These are phyloP conservation scores for Carcharodon carcharias DNA, from an alignment of 2,797 vertebrate species.

Conservation along the genomic window DNA sequence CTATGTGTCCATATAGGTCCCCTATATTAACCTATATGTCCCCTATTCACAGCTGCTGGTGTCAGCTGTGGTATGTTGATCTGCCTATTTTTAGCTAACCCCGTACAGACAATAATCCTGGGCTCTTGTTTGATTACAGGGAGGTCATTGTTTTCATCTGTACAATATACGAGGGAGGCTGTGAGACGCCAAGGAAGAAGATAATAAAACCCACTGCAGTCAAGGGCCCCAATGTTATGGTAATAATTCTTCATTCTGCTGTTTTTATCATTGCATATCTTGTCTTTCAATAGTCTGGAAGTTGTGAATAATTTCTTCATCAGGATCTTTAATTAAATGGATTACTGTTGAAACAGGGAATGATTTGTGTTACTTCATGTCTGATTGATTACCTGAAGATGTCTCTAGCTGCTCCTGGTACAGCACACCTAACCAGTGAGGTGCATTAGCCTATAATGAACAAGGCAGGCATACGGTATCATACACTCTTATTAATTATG, in stretches of 20 bases:
- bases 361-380: neutral
- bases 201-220: neutral
- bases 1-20: too few relatives aligned
- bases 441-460: constrained; percentile 20
- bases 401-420: constrained; percentile 17
- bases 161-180: neutral
- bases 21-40: neutral
- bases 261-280: neutral
- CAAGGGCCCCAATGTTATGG: neutral
- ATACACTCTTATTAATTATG: constrained; percentile 11
- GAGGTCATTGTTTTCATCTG: neutral
- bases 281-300: neutral
- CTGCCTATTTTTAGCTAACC: neutral
- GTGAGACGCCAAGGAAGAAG: neutral
- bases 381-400: neutral
- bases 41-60: neutral
- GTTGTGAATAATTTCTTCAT: neutral
- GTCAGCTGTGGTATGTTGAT: neutral
- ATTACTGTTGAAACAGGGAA: neutral
- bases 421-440: neutral
- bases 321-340: constrained; percentile 14
- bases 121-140: neutral
- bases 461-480: neutral
- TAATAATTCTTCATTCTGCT: neutral
- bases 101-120: neutral